Conservation (phyloP, 2,797 vertebrate species). For the Melanitta fusca region DNA sequence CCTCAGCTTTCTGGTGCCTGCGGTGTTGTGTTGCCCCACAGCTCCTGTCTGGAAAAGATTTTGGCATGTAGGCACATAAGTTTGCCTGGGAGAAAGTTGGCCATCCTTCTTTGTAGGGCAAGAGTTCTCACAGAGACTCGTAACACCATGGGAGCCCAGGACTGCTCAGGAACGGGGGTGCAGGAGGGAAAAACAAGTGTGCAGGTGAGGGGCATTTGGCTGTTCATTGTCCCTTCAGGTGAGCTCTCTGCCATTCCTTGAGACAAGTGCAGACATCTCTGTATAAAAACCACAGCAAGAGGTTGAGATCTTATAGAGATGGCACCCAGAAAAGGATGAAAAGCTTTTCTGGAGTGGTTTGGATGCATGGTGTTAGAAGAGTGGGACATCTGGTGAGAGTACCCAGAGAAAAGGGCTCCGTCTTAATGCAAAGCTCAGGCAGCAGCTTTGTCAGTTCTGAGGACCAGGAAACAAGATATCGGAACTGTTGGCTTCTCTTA, state of each 20-base stretch:
- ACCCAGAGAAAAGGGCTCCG: not conserved
- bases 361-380: not conserved
- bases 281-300: not conserved
- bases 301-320: not conserved
- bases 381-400: not conserved
- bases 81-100: not conserved
- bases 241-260: not conserved
- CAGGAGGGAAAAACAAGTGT: not conserved
- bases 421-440: not conserved
- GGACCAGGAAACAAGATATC: not conserved
- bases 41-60: not conserved
- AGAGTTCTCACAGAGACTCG: not conserved
- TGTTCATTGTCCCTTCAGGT: not conserved
- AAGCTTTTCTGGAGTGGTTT: not conserved
- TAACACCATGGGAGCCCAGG: not conserved
- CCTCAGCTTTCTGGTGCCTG: not conserved
- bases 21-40: accelerated
- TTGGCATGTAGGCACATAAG: not conserved
- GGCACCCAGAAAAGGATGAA: not conserved
- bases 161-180: not conserved
- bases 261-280: not conserved
- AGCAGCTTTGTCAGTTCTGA: not conserved
- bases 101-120: not conserved
- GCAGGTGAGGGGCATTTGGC: not conserved
- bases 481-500: not conserved